These are phyloP conservation scores for Otolemur crassicaudatus DNA, from an alignment of 2,797 vertebrate genomes.

Conservation along the genomic window DNA sequence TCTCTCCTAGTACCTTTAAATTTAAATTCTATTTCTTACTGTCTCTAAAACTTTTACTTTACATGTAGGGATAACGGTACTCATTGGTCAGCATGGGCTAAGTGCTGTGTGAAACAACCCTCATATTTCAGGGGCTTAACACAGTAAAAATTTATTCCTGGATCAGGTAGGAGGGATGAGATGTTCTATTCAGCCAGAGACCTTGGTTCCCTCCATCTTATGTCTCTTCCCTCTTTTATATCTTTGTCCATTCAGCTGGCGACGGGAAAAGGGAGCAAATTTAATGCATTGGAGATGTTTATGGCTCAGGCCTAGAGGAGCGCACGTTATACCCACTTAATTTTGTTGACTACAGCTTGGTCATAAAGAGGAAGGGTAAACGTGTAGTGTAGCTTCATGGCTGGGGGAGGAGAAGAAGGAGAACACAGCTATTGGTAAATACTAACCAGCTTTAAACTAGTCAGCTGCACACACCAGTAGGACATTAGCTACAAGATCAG, in stretches of 20 bases:
- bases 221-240: background rate
- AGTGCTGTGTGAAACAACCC: background rate
- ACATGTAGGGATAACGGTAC: background rate
- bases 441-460: background rate
- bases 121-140: background rate
- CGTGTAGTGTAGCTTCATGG: background rate
- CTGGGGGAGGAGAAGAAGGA: background rate
- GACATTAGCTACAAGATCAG: background rate
- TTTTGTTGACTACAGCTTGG: conserved; percentile 26
- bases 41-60: conserved; percentile 10
- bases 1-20: background rate
- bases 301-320: background rate
- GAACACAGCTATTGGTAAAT: background rate
- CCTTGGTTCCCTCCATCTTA: background rate
- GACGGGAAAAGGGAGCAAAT: background rate
- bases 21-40: background rate
- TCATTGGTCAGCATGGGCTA: background rate
- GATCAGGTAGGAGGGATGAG: background rate
- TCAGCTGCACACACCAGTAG: background rate
- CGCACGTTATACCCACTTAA: background rate
- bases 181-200: background rate
- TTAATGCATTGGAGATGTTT: background rate
- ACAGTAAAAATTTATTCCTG: background rate
- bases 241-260: background rate
- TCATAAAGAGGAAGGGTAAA: background rate